Conservation (phyloP, 2,888 invertebrate genomes). For the Aleiodes leptofemur region DNA sequence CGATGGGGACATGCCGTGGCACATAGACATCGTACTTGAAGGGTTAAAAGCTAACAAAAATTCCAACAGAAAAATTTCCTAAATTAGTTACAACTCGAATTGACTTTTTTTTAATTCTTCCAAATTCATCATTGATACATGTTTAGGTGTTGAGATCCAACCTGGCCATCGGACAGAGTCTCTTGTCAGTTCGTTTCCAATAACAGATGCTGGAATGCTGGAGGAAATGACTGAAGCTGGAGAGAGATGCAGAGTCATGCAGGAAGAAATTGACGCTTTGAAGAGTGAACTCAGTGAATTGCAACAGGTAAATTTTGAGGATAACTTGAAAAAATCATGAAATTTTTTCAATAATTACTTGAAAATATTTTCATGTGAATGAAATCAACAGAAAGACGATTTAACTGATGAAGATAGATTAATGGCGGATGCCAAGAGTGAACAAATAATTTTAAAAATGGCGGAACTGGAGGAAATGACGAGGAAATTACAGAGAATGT, state of each 20-base stretch:
- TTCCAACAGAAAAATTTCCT: neutral
- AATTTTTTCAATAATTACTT: neutral
- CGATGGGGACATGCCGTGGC: too few species aligned
- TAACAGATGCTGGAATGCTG: slow-evolving; percentile 69
- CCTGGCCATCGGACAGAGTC: slow-evolving; percentile 58
- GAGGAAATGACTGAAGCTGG: slow-evolving; percentile 76
- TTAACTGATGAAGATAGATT: slow-evolving; percentile 79
- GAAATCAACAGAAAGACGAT: slow-evolving; percentile 76
- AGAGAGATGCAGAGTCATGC: slow-evolving; percentile 68
- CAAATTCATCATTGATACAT: neutral
- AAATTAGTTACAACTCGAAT: too few species aligned
- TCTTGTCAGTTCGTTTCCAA: slow-evolving; percentile 59
- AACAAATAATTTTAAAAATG: slow-evolving; percentile 79
- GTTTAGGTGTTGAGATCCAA: neutral
- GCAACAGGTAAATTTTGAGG: slow-evolving; percentile 64
- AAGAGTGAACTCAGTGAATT: slow-evolving; percentile 74
- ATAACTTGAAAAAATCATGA: neutral
- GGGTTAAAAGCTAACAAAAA: neutral
- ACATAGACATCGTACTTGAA: too few species aligned
- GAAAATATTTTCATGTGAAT: slow-evolving; percentile 6
- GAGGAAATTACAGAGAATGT: slow-evolving; percentile 77
- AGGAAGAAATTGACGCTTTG: slow-evolving; percentile 75
- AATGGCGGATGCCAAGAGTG: slow-evolving; percentile 78
- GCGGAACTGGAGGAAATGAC: slow-evolving; percentile 80
- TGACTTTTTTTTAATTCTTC: neutral